Evolutionary conservation across 37 sponge, comb jelly and placozoan species (phyloP).

Genomic region (Aphrocallistes beatrix): DNA sequence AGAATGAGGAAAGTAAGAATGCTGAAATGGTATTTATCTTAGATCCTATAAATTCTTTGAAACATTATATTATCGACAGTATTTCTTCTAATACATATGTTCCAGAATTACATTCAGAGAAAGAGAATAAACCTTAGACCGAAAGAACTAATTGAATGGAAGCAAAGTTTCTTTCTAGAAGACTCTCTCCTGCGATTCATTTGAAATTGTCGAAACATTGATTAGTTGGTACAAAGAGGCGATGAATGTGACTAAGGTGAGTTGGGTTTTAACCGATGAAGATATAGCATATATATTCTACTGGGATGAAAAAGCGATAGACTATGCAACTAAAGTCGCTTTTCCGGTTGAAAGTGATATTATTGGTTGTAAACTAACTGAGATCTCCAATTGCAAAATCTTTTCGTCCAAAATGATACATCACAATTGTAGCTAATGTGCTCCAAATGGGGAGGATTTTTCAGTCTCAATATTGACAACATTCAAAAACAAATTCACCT

Average conservation of each 20-base stretch:
- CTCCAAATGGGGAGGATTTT: background rate
- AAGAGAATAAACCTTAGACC: too few species aligned
- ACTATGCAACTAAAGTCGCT: background rate
- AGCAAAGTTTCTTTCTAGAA: too few species aligned
- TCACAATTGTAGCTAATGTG: background rate
- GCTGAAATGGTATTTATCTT: too few species aligned
- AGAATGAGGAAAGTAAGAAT: too few species aligned
- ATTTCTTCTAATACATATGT: too few species aligned
- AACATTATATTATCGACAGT: too few species aligned
- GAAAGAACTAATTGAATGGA: too few species aligned
- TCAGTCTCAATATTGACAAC: background rate
- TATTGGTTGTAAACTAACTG: background rate
- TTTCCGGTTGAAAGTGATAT: background rate
- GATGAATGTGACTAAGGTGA: background rate
- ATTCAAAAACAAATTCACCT: background rate
- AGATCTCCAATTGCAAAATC: background rate
- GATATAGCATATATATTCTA: background rate
- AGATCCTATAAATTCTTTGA: too few species aligned
- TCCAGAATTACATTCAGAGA: too few species aligned
- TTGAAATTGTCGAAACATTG: background rate
- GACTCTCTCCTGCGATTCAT: background rate
- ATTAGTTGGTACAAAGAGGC: background rate
- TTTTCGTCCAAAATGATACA: background rate
- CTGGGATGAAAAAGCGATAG: conserved; percentile 6
- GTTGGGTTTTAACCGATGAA: background rate